Conservation (phyloP, 2,888 invertebrate genomes). For the Pristionchus arcanus region DNA sequence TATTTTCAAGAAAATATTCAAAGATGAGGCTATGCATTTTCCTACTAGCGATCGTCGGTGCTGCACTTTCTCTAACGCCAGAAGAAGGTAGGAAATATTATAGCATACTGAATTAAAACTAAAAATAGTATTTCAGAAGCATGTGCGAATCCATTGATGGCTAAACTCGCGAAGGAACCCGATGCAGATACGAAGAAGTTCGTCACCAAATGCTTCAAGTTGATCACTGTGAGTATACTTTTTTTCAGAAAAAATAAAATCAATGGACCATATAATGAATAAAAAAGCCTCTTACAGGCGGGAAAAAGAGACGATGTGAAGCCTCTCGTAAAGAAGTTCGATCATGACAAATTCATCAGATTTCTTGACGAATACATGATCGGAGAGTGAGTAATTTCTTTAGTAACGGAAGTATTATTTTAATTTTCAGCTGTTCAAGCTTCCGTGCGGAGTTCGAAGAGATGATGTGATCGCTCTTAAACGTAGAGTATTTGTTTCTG, state of each 20-base stretch:
- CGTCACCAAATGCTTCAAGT: constrained; percentile 27
- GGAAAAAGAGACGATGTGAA: constrained; percentile 4
- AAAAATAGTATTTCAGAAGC: background rate
- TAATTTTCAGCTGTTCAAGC: background rate
- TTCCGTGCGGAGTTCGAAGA: background rate
- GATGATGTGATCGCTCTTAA: background rate
- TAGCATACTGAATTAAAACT: background rate
- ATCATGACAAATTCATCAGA: constrained; percentile 22
- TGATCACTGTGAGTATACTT: background rate
- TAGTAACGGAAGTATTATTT: background rate
- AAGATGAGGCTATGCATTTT: background rate
- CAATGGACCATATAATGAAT: too few relatives aligned
- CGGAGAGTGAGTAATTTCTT: constrained; percentile 11
- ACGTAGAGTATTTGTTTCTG: background rate
- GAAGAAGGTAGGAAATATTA: background rate
- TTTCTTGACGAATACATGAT: constrained; percentile 41
- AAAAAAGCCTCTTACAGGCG: background rate
- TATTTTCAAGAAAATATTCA: background rate
- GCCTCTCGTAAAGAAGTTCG: constrained; percentile 24
- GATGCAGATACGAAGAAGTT: constrained; percentile 8
- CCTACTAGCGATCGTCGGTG: background rate
- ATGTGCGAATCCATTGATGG: constrained; percentile 10
- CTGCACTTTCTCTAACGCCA: background rate
- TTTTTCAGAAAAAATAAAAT: background rate
- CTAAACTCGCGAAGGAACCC: background rate